A percentile compares a stretch with the other conserved stretches of the same genome.
Evolutionary conservation across 2,888 invertebrate genomes (phyloP).

Genomic region (Pharmacophagus antenor): DNA sequence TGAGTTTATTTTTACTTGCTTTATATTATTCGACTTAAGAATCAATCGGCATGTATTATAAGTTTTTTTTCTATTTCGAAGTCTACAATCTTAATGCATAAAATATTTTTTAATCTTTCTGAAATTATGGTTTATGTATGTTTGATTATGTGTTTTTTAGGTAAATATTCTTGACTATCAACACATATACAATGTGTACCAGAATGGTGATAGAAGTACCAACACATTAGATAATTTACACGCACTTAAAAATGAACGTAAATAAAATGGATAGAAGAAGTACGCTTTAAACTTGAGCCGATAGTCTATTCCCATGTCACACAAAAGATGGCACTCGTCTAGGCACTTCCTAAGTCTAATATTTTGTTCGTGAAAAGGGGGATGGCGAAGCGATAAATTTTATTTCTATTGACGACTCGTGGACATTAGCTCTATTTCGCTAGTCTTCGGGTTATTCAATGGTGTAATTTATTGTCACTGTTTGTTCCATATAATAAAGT

Average conservation of each 20-base stretch:
- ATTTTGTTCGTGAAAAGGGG: conserved; percentile 72
- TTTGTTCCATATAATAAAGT: conserved; percentile 49
- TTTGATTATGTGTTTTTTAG: no score
- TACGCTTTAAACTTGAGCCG: conserved; percentile 33
- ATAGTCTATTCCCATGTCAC: conserved; percentile 43
- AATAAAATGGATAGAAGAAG: not conserved
- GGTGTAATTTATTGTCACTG: conserved; percentile 15
- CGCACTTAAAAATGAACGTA: no score
- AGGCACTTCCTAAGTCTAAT: conserved; percentile 77
- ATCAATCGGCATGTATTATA: no score
- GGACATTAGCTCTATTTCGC: conserved; percentile 76
- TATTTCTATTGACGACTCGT: conserved; percentile 75
- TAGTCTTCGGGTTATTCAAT: conserved; percentile 59
- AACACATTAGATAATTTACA: no score
- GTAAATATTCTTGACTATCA: no score
- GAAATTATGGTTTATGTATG: no score
- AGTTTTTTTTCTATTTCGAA: no score
- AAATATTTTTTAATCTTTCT: no score
- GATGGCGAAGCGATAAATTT: conserved; percentile 70
- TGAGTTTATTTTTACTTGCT: not conserved
- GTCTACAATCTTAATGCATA: no score
- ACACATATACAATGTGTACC: no score
- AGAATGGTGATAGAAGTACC: no score
- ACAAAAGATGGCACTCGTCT: conserved; percentile 73
- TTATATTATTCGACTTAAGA: not conserved